phyloP scores from a whole-genome alignment of 2,888 invertebrate species.

The Sussaba pulchella region DNA sequence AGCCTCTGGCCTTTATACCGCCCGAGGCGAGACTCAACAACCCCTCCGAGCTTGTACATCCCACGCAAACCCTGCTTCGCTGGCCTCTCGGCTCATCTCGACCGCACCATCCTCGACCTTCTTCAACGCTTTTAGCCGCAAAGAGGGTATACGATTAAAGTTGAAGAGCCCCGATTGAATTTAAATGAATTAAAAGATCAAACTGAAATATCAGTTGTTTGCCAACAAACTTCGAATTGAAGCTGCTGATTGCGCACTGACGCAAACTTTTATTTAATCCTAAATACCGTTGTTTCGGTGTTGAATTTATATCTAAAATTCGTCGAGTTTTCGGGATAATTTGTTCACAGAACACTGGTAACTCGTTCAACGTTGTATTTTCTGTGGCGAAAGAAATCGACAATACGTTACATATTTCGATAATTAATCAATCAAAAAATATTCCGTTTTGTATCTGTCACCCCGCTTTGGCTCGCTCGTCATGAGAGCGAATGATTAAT shows the following conservation, averaged over 20 bases:
- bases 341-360: no score
- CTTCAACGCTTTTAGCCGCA: slow-evolving; percentile 16
- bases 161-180: slow-evolving; percentile 36
- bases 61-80: slow-evolving; percentile 22
- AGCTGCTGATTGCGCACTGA: neutral
- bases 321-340: neutral
- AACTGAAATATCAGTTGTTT: slow-evolving; percentile 30
- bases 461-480: neutral
- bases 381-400: no score
- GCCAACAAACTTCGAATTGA: neutral
- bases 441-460: slow-evolving; percentile 21
- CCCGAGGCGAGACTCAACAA: slow-evolving; percentile 44
- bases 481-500: slow-evolving; percentile 34
- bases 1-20: slow-evolving; percentile 14
- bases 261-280: neutral
- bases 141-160: slow-evolving; percentile 19
- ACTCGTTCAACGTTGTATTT: no score
- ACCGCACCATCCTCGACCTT: neutral
- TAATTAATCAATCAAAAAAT: slow-evolving; percentile 74
- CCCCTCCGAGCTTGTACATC: slow-evolving; percentile 32
- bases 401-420: slow-evolving; percentile 1
- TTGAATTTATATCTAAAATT: neutral
- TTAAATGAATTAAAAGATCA: slow-evolving; percentile 28
- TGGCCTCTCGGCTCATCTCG: slow-evolving; percentile 25
- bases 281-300: no score